phyloP scores from a whole-genome alignment of 53 echinoderm and acorn worm genomes.

The Patiria pectinifera region DNA sequence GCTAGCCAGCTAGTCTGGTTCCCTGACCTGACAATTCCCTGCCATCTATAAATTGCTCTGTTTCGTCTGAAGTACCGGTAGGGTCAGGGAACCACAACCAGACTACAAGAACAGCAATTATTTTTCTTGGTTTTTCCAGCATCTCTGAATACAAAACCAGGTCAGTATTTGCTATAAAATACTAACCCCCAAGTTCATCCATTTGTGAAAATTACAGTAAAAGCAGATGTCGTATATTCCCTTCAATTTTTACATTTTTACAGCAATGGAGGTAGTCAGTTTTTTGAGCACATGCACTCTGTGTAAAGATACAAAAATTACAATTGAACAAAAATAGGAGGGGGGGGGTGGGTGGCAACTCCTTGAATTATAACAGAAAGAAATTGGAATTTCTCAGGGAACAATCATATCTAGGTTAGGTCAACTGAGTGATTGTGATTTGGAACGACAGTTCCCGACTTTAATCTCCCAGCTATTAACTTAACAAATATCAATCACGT shows the following conservation, averaged over 20 bases:
- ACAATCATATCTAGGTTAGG: conserved; percentile 58
- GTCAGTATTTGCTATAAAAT: too few species aligned
- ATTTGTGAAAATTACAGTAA: too few species aligned
- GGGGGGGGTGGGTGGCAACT: not conserved
- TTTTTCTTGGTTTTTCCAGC: too few species aligned
- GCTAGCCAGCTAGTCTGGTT: too few species aligned
- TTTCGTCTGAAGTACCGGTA: too few species aligned
- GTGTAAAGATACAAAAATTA: not conserved
- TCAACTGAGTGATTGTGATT: conserved; percentile 18
- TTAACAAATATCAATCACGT: conserved; percentile 52
- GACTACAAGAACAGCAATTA: too few species aligned
- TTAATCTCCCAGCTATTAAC: conserved; percentile 50
- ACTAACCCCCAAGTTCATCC: too few species aligned
- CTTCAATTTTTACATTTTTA: not conserved
- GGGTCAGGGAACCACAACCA: too few species aligned
- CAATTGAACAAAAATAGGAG: not conserved
- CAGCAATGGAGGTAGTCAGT: conserved; percentile 5
- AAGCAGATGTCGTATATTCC: too few species aligned
- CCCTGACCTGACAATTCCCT: too few species aligned
- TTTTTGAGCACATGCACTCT: not conserved
- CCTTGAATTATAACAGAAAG: not conserved
- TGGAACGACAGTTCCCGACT: not conserved
- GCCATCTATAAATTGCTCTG: too few species aligned
- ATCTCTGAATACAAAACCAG: too few species aligned
- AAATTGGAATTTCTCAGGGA: not conserved